Conservation (phyloP, 2,797 vertebrate species). For the Enteromius anoplus region DNA sequence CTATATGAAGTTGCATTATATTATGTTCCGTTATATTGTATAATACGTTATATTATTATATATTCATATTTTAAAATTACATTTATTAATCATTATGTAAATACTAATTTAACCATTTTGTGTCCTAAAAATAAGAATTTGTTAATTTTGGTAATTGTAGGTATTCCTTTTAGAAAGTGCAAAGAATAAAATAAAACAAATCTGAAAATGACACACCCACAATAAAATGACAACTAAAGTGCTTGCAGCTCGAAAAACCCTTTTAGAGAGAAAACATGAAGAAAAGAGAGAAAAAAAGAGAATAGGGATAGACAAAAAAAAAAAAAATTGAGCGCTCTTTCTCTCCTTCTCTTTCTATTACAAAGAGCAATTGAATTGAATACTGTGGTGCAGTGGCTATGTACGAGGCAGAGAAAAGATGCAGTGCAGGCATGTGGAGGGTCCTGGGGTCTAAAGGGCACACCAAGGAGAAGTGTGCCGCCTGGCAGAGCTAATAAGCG, state of each 20-base stretch:
- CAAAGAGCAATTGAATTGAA: slow-evolving; percentile 25
- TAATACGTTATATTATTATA: not conserved
- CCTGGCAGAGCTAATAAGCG: slow-evolving; percentile 72
- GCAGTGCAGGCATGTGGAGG: slow-evolving; percentile 35
- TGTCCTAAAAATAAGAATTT: not conserved
- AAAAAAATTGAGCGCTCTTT: not conserved
- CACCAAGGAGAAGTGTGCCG: slow-evolving; percentile 69
- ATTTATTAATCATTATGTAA: not conserved
- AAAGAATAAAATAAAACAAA: not conserved
- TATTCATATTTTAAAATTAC: not conserved
- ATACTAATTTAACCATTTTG: not conserved
- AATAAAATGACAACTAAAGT: not conserved
- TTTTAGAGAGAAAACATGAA: not conserved
- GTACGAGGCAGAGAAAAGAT: slow-evolving; percentile 25
- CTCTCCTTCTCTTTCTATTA: not conserved
- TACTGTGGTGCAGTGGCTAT: not conserved
- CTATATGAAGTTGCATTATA: too few relatives aligned
- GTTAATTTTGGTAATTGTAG: not conserved
- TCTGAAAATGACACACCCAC: not conserved
- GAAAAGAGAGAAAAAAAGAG: not conserved
- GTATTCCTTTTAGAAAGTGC: not conserved
- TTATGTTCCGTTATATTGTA: too few relatives aligned
- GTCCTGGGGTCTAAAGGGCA: slow-evolving; percentile 66
- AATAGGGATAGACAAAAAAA: not conserved
- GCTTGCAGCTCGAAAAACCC: not conserved